phyloP scores from a whole-genome alignment of 2,888 invertebrate genomes.

The Belgica antarctica region DNA sequence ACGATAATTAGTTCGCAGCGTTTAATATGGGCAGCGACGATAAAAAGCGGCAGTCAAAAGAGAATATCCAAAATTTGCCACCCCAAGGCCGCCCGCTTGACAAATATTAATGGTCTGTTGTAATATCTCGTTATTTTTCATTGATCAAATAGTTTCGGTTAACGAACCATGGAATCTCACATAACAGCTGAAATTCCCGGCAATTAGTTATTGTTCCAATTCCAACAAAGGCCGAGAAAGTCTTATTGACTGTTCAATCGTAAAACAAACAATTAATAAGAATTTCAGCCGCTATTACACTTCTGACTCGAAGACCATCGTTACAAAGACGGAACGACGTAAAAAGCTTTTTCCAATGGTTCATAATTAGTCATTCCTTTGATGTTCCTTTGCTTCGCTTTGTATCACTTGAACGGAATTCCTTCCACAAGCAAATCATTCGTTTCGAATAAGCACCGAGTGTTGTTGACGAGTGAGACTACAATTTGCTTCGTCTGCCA shows the following conservation, averaged over 20 bases:
- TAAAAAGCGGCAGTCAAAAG: background rate
- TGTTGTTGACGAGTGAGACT: background rate
- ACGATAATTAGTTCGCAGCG: constrained; percentile 16
- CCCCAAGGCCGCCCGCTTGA: too few species aligned
- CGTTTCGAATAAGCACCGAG: background rate
- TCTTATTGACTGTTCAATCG: constrained; percentile 18
- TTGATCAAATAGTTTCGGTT: background rate
- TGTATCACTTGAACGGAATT: background rate
- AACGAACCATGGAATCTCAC: constrained; percentile 1
- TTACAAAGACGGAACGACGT: background rate
- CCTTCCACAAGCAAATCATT: constrained; percentile 20
- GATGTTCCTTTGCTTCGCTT: background rate
- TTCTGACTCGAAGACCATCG: too few species aligned
- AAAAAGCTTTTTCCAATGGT: background rate
- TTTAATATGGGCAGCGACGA: background rate
- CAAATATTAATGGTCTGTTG: background rate
- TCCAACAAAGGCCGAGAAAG: background rate
- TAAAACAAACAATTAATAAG: constrained; percentile 14
- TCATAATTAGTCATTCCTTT: too few species aligned
- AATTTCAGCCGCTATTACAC: background rate
- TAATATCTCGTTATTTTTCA: background rate
- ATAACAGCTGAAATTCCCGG: background rate
- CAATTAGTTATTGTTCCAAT: background rate
- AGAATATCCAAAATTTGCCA: background rate
- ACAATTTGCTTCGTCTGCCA: background rate